Evolutionary conservation across 2,888 invertebrate genomes (phyloP), one percentile per base, ranked within the genome.

Genomic region (Brachypalpus laphriformis): DNA sequence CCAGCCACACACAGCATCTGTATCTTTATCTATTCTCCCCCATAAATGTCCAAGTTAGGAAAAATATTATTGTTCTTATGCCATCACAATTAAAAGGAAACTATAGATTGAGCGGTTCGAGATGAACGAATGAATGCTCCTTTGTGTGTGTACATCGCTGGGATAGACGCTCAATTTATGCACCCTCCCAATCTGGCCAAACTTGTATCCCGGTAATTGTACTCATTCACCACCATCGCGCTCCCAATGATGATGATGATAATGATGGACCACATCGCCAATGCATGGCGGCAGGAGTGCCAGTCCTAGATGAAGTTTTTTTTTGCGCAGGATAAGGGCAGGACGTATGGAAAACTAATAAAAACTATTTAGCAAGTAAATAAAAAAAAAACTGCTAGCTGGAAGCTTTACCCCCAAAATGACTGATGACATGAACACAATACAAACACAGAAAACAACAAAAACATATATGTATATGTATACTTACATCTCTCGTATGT

Each of bases 401-500:
- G 7, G 59, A 59, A 76, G 65, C 42, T 47, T 56, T 61, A 9
- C 25, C 11, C 14, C 8, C 61, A 66, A 88, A 82, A 87, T 88
- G 89, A 89, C 88, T 88, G 89, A 89, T 89, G 88, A 89, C 87
- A 89, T 88, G 54, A 20, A 75, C 63, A 66, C 3, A 57, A 11
- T 42, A 63, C 14, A 74, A 11, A 31, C 22, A 68, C 78, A 81
- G 83, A 86, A 87, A 82, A 81, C 83, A 59, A 20, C 51, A 40
- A 57, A 28, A n/a, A n/a, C n/a, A n/a, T n/a, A n/a, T n/a, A n/a
- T n/a, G n/a, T n/a, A n/a, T n/a, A n/a, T n/a, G n/a, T n/a, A 87
- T 90, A 93, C 93, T 93, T 90, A 94, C 94, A 94, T 90, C 88
- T 93, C 93, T 72, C 90, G 87, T 18, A 94, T 91, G 56, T 91